A percentile compares a stretch with the other conserved stretches of the same genome.
These are phyloP conservation scores for Bucorvus abyssinicus DNA, from an alignment of 2,797 vertebrate genomes.

Conservation along the genomic window DNA sequence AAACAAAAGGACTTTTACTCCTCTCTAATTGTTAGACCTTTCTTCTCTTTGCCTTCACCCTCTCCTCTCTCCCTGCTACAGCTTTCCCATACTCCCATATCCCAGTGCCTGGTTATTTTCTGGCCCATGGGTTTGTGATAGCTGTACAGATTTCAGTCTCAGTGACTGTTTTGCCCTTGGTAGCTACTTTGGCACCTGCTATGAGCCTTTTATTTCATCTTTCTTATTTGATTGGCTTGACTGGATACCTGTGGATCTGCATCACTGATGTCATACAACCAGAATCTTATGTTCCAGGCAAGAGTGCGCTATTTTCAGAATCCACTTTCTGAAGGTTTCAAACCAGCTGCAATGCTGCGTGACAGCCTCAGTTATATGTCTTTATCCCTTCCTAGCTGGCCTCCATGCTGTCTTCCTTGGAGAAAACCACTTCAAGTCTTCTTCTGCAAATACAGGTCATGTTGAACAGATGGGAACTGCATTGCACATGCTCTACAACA, in stretches of 20 bases:
- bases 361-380: neutral
- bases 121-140: neutral
- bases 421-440: neutral
- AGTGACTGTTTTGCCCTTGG: neutral
- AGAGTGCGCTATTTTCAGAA: neutral
- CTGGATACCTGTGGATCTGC: neutral
- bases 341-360: neutral
- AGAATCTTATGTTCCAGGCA: neutral
- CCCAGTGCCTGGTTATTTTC: neutral
- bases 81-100: neutral
- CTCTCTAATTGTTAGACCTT: neutral
- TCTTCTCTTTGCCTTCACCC: neutral
- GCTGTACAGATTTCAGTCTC: neutral
- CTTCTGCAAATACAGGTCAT: neutral
- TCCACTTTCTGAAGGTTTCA: neutral
- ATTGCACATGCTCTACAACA: neutral
- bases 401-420: neutral
- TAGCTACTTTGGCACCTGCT: neutral
- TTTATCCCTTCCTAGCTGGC: neutral
- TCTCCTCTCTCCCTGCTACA: no score
- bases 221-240: neutral
- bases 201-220: neutral
- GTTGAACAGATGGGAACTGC: neutral
- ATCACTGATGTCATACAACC: neutral
- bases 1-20: neutral